Base-by-base conservation (phyloP, 2,797 vertebrate genomes). In the Enteromius anoplus region DNA sequence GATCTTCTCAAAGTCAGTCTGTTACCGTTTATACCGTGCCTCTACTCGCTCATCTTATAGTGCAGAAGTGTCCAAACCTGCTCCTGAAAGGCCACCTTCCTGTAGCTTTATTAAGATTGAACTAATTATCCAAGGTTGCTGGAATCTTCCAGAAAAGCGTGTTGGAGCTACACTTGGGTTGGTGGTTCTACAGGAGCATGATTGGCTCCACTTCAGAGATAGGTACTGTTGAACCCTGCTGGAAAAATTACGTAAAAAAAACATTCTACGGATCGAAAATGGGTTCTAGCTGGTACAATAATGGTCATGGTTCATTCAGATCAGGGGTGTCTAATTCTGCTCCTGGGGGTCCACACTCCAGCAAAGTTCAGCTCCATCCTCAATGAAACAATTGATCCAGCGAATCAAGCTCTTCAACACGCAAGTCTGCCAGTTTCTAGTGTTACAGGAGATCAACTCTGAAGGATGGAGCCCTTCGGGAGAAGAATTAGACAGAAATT, bases 361-460 rank as follows among this genome's bases (percentile, higher is more conserved):
- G 51, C 21, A 29, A 12, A 21, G 40, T 42, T 77, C 26, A 45
- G 12, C 21, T n/a, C 10, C 17, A 53, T 21, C 17, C 19, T 1
- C 51, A 53, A 73, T 73, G n/a, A 73, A 73, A 34, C 73, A 75
- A 15, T 32, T 75, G 19, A 75, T 23, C 34, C 7, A 37, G 53
- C 4, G 26, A 60, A 62, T 60, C 34, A 55, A 75, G 49, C 37
- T 29, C n/a, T 62, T 29, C 37, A 62, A 15, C 5, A 21, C n/a
- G 21, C 53, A 10, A n/a, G 53, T 55, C 21, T 55, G 53, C 53
- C 21, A 55, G 53, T 55, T n/a, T n/a, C 53, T 23, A 58, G 9
- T 58, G 21, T 58, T 58, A 12, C n/a, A 12, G 29, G 9, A 34
- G 14, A 8, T 10, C 12, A 62, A 62, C 14, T 21, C 8, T 8